phyloP scores from a whole-genome alignment of 1,140 invertebrate species.

The Holotrichia oblita region DNA sequence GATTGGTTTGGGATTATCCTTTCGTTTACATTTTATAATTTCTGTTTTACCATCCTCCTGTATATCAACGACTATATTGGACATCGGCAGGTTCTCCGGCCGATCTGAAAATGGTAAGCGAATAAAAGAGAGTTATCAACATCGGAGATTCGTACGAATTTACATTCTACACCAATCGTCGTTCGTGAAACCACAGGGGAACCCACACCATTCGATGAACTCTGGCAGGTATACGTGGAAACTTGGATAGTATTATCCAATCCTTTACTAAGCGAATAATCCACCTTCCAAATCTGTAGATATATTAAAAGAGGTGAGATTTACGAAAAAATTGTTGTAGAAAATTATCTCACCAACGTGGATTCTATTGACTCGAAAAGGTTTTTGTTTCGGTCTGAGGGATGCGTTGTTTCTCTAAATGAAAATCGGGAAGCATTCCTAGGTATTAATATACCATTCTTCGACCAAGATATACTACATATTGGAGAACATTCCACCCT shows the following conservation, averaged over 20 bases:
- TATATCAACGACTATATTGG: conserved; percentile 75
- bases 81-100: conserved; percentile 84
- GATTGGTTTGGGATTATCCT: conserved; percentile 74
- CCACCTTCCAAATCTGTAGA: conserved; percentile 77
- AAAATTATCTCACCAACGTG: conserved; percentile 71
- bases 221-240: conserved; percentile 85
- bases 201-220: conserved; percentile 79
- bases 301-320: too few relatives aligned
- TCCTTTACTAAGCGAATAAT: conserved; percentile 78
- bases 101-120: conserved; percentile 72
- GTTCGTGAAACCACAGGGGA: conserved; percentile 81
- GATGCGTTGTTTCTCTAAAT: conserved; percentile 70
- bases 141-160: conserved; percentile 61
- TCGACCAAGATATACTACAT: conserved; percentile 85
- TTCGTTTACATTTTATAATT: conserved; percentile 79
- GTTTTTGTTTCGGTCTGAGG: conserved; percentile 76
- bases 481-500: conserved; percentile 88
- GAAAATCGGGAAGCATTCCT: conserved; percentile 72
- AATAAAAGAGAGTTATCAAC: background rate
- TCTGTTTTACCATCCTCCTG: conserved; percentile 79
- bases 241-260: conserved; percentile 80
- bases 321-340: too few relatives aligned
- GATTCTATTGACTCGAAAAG: conserved; percentile 89
- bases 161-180: conserved; percentile 88
- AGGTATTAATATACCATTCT: conserved; percentile 74